Evolutionary conservation across 37 sponge, comb jelly and placozoan species (phyloP).

Genomic region (Halisarca cf. caerulea): DNA sequence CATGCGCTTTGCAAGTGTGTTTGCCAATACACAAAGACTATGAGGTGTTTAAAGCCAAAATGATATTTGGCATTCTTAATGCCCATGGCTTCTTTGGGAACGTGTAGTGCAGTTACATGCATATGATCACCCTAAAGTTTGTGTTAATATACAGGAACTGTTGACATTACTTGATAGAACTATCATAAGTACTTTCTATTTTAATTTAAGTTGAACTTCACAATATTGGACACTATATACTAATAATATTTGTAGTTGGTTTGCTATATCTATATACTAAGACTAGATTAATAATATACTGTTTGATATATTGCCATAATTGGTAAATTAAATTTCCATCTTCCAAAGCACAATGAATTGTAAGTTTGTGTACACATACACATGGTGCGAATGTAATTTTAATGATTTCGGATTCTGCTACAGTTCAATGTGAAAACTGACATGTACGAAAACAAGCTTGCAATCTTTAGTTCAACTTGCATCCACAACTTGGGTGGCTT

Average conservation of each 20-base stretch:
- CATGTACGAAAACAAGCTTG: neutral
- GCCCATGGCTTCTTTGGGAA: constrained; percentile 25
- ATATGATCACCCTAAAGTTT: neutral
- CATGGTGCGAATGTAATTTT: neutral
- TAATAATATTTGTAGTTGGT: no score
- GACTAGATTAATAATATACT: no score
- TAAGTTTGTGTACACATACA: no score
- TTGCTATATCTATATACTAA: no score
- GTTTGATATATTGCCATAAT: no score
- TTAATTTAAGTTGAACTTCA: neutral
- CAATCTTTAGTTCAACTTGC: neutral
- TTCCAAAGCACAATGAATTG: no score
- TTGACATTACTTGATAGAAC: no score
- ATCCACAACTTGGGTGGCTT: neutral
- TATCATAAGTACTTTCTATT: no score
- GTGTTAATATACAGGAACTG: neutral
- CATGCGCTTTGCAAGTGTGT: neutral
- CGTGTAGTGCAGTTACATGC: neutral
- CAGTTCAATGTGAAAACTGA: neutral
- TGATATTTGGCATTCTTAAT: constrained; percentile 15
- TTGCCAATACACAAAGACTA: neutral
- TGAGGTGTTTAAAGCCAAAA: constrained; percentile 1
- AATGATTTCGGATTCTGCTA: neutral
- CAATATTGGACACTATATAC: neutral
- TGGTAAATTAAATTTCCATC: no score